phyloP scores from a whole-genome alignment of 2,888 invertebrate genomes.

The Hyppa rectilinea region DNA sequence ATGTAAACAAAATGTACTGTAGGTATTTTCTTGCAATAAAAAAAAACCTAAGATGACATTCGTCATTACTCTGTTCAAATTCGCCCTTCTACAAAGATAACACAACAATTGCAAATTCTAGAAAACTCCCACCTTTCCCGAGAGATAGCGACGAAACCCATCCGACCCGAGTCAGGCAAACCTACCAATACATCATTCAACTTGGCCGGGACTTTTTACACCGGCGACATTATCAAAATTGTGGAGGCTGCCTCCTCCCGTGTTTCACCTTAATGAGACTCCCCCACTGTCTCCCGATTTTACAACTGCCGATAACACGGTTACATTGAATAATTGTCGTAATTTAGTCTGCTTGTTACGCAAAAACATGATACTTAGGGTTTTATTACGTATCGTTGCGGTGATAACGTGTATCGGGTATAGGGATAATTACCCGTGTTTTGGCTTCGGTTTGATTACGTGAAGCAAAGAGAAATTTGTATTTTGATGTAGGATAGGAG shows the following conservation, averaged over 20 bases:
- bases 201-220: conserved; percentile 63
- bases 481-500: not conserved
- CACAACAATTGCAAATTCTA: conserved; percentile 60
- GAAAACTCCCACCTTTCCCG: conserved; percentile 59
- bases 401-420: conserved; percentile 75
- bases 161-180: conserved; percentile 52
- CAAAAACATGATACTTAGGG: conserved; percentile 83
- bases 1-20: not conserved
- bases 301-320: conserved; percentile 88
- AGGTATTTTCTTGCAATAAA: conserved; percentile 26
- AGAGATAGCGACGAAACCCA: conserved; percentile 58
- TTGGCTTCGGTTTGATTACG: conserved; percentile 47
- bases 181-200: conserved; percentile 69
- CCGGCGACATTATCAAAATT: conserved; percentile 68
- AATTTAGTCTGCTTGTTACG: conserved; percentile 88
- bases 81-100: conserved; percentile 46
- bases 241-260: conserved; percentile 63
- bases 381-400: conserved; percentile 83
- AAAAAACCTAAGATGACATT: conserved; percentile 46
- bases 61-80: conserved; percentile 37
- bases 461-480: conserved; percentile 9
- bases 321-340: conserved; percentile 90
- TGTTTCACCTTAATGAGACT: conserved; percentile 83
- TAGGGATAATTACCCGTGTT: conserved; percentile 62
- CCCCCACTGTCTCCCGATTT: conserved; percentile 82